Conservation (phyloP, 1,140 invertebrate species). For the Magallana ariakensis region DNA sequence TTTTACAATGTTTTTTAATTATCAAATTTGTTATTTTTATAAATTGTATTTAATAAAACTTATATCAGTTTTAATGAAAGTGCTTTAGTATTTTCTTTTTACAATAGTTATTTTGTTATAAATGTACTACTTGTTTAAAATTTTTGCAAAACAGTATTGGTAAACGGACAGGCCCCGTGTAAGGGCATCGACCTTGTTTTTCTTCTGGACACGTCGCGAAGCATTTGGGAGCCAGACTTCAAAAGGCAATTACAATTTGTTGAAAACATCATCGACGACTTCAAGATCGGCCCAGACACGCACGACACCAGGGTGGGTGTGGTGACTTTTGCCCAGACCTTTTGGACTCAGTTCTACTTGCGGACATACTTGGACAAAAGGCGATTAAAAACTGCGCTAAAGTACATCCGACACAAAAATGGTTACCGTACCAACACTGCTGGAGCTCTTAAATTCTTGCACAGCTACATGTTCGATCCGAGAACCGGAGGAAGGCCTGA, state of each 20-base stretch:
- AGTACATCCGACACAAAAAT: conserved; percentile 54
- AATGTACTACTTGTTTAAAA: background rate
- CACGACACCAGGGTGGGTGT: conserved; percentile 61
- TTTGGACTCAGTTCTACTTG: conserved; percentile 62
- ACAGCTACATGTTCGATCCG: conserved; percentile 58
- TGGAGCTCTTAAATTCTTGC: conserved; percentile 46
- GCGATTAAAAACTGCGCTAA: conserved; percentile 50
- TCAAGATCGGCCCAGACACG: conserved; percentile 62
- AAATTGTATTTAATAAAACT: no score
- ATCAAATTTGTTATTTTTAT: background rate
- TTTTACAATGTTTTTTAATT: background rate
- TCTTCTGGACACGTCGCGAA: conserved; percentile 70
- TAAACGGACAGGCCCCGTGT: conserved; percentile 28
- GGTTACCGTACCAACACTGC: conserved; percentile 47
- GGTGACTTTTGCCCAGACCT: conserved; percentile 59
- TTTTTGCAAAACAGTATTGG: background rate
- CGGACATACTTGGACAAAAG: conserved; percentile 51
- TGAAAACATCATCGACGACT: conserved; percentile 57
- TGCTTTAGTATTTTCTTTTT: no score
- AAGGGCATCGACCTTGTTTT: conserved; percentile 52
- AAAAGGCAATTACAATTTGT: conserved; percentile 66
- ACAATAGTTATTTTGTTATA: background rate
- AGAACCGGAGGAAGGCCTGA: conserved; percentile 55
- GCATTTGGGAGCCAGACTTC: conserved; percentile 71
- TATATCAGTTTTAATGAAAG: no score